Evolutionary conservation across 2,113 vertebrate species (phyloP).

Genomic region (Artemisiospiza belli): DNA sequence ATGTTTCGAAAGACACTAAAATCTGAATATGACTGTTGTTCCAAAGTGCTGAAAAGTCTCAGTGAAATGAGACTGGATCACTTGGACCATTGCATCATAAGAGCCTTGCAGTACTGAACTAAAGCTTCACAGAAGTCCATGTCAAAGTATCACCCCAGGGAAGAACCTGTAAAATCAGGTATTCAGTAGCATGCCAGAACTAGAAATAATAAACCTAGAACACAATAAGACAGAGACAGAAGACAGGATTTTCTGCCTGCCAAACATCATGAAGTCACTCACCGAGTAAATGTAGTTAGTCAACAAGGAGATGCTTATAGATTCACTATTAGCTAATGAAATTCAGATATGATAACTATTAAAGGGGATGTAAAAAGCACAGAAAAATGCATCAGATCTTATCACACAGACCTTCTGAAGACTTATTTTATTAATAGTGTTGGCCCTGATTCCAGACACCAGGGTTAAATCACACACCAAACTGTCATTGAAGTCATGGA

Average conservation of each 20-base stretch:
- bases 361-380: rapidly evolving
- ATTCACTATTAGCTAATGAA: neutral
- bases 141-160: rapidly evolving
- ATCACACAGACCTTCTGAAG: neutral
- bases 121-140: neutral
- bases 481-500: neutral
- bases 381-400: neutral
- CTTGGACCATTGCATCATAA: neutral
- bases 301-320: neutral
- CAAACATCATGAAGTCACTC: neutral
- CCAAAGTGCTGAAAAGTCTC: neutral
- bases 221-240: neutral
- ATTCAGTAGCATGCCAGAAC: neutral
- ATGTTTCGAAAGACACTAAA: neutral
- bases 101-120: neutral
- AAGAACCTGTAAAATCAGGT: neutral
- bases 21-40: neutral
- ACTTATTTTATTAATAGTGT: neutral
- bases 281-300: neutral
- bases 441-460: neutral
- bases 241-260: neutral
- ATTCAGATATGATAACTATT: neutral
- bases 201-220: neutral
- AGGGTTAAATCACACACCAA: neutral
- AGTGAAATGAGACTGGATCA: neutral